Evolutionary conservation across 2,888 invertebrate genomes (phyloP).

Genomic region (Callinectes sapidus): DNA sequence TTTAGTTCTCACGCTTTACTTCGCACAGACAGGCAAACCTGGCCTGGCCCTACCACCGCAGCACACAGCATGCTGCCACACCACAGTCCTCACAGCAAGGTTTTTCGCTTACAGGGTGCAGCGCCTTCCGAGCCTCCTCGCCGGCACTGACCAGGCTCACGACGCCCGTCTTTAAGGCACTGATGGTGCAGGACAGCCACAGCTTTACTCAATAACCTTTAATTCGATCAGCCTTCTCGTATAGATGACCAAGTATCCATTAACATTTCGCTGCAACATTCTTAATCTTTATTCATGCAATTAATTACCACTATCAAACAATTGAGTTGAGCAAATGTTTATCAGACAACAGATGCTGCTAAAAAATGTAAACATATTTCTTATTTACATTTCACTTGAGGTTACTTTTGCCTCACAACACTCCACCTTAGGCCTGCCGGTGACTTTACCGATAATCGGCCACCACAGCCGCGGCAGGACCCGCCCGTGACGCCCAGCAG

Average conservation of each 20-base stretch:
- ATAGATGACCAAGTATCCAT: neutral
- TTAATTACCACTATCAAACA: neutral
- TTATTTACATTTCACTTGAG: neutral
- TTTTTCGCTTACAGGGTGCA: conserved; percentile 4
- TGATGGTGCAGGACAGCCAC: neutral
- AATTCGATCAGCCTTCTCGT: neutral
- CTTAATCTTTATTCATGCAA: neutral
- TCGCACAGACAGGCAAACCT: neutral
- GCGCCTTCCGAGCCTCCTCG: neutral
- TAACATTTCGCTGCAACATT: neutral
- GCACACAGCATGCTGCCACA: neutral
- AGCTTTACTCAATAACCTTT: neutral
- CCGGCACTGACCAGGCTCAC: conserved; percentile 27
- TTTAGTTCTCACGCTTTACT: neutral
- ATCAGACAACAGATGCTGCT: neutral
- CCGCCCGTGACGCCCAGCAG: conserved; percentile 19
- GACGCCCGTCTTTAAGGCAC: conserved; percentile 35
- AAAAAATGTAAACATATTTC: neutral
- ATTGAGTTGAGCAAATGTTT: neutral
- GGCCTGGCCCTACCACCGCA: neutral
- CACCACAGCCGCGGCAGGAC: neutral
- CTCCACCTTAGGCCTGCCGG: neutral
- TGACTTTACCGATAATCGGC: neutral
- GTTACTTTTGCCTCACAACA: neutral
- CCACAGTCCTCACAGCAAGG: neutral